Conservation (phyloP, 2,888 invertebrate species). For the Melanostoma scalare region DNA sequence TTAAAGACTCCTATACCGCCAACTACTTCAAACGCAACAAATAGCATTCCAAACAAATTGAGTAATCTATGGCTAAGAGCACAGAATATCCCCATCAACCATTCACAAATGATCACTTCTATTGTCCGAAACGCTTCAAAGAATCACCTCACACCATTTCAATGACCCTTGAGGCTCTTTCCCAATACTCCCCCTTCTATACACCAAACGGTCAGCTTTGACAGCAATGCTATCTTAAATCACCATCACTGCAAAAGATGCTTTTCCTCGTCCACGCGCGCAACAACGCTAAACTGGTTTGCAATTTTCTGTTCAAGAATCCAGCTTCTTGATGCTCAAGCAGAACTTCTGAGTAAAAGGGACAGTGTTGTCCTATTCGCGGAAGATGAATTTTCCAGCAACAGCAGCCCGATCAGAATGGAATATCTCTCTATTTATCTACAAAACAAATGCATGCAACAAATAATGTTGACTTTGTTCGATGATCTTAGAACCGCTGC, state of each 20-base stretch:
- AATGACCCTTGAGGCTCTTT: conserved; percentile 49
- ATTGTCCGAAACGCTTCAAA: conserved; percentile 25
- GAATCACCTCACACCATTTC: conserved; percentile 46
- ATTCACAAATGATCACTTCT: conserved; percentile 20
- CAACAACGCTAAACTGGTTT: conserved; percentile 47
- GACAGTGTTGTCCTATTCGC: conserved; percentile 52
- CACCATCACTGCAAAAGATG: conserved; percentile 5
- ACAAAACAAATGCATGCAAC: conserved; percentile 65
- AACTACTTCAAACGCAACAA: conserved; percentile 11
- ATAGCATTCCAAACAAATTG: conserved; percentile 30
- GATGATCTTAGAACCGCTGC: conserved; percentile 57
- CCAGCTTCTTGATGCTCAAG: not conserved
- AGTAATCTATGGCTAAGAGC: conserved; percentile 35
- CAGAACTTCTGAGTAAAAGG: conserved; percentile 56
- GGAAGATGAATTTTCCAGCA: conserved; percentile 45
- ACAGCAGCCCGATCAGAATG: not conserved
- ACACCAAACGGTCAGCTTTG: conserved; percentile 21
- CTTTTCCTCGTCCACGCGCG: conserved; percentile 15
- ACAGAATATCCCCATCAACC: conserved; percentile 24
- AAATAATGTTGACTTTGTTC: conserved; percentile 70
- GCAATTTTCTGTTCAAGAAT: conserved; percentile 19
- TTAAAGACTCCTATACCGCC: conserved; percentile 1
- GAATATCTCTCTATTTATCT: conserved; percentile 68
- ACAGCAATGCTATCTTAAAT: conserved; percentile 40
- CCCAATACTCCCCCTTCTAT: not conserved